phyloP scores from a whole-genome alignment of 1,140 invertebrate species.

The Mylabris phalerata region DNA sequence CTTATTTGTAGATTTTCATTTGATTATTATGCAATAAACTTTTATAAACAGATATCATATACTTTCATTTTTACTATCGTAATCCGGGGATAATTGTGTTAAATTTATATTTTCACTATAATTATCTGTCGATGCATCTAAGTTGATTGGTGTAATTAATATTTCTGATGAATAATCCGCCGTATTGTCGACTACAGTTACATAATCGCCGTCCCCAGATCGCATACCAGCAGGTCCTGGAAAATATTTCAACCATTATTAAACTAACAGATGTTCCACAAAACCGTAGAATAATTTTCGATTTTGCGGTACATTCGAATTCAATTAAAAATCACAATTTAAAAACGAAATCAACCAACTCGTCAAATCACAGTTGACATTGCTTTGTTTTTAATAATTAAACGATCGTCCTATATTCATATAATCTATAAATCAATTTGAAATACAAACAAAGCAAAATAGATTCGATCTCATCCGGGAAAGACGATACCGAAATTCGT shows the following conservation, averaged over 20 bases:
- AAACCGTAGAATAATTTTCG: too few species aligned
- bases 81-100: conserved; percentile 16
- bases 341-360: too few species aligned
- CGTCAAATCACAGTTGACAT: too few species aligned
- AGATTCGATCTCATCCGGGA: too few species aligned
- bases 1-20: not conserved
- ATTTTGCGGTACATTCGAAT: too few species aligned
- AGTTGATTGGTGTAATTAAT: conserved; percentile 25
- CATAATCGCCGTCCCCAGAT: not conserved
- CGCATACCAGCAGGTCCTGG: not conserved
- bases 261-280: too few species aligned
- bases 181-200: conserved; percentile 19
- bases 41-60: conserved; percentile 4
- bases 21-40: not conserved
- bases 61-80: conserved; percentile 15
- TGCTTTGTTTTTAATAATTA: too few species aligned
- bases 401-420: too few species aligned
- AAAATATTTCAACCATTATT: not conserved
- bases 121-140: conserved; percentile 21
- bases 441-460: too few species aligned
- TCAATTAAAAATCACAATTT: too few species aligned
- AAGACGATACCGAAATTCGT: too few species aligned
- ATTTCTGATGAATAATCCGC: conserved; percentile 21
- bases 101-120: conserved; percentile 21
- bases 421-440: too few species aligned